Percentiles rank a stretch among this genome's conserved stretches.
Conservation (phyloP, 2,888 invertebrate species). For the Drosophila demipolita region DNA sequence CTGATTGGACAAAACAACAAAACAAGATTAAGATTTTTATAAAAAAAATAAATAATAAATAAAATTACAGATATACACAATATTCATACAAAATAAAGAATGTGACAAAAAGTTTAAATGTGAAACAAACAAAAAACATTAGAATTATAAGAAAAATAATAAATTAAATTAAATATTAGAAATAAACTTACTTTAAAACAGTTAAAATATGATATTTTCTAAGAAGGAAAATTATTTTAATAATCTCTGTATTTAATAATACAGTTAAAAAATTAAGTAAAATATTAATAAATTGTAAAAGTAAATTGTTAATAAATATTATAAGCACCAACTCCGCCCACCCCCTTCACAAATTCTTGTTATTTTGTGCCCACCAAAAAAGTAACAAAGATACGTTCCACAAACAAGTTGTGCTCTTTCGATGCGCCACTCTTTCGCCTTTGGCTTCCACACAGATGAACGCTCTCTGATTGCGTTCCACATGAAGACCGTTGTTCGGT, state of each 20-base stretch:
- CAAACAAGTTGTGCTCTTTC: constrained; percentile 27
- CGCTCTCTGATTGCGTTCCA: constrained; percentile 49
- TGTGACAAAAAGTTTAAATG: not conserved
- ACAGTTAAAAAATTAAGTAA: not conserved
- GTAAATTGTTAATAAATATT: not conserved
- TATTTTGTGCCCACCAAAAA: not conserved
- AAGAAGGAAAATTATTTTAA: not conserved
- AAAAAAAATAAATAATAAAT: not conserved
- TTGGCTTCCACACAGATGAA: not conserved
- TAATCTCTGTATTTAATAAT: too few species aligned
- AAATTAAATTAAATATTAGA: too few species aligned
- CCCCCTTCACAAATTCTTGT: not conserved
- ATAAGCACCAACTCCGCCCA: not conserved
- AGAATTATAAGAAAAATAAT: not conserved
- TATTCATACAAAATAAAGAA: not conserved
- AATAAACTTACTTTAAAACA: not conserved
- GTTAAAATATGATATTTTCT: accelerated
- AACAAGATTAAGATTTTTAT: not conserved
- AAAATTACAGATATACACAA: not conserved
- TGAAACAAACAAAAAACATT: not conserved
- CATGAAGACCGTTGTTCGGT: constrained; percentile 43
- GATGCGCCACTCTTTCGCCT: not conserved
- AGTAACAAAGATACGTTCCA: constrained; percentile 18
- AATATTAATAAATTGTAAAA: not conserved
- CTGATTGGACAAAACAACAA: not conserved